These are phyloP conservation scores for Pedetes capensis DNA, from an alignment of 2,113 vertebrate species.

Conservation along the genomic window DNA sequence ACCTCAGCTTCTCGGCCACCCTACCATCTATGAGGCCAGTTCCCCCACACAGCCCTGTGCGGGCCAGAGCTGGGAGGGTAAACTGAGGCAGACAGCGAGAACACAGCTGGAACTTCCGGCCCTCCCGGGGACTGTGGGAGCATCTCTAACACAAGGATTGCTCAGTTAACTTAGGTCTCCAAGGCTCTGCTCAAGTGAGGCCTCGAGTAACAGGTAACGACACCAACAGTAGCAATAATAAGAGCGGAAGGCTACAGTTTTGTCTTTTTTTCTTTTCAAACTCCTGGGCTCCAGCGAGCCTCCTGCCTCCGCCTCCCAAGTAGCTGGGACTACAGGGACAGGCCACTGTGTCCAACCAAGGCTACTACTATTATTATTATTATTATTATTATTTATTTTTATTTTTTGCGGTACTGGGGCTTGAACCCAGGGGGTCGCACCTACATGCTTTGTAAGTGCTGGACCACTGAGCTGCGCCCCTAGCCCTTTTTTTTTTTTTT, in stretches of 20 bases:
- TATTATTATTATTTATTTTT: too few relatives aligned
- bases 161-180: not conserved
- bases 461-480: not conserved
- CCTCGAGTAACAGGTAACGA: too few relatives aligned
- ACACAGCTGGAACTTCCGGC: not conserved
- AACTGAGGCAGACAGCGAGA: not conserved
- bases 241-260: accelerated
- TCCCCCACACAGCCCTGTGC: not conserved
- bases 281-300: not conserved
- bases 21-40: not conserved
- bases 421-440: too few relatives aligned
- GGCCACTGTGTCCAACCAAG: not conserved
- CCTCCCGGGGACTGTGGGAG: not conserved
- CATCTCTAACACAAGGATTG: not conserved
- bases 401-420: too few relatives aligned
- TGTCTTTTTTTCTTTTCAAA: not conserved
- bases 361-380: too few relatives aligned
- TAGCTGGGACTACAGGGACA: too few relatives aligned
- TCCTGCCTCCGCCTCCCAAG: not conserved
- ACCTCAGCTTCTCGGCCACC: not conserved
- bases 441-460: too few relatives aligned
- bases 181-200: not conserved
- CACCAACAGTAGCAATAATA: accelerated
- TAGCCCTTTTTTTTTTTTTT: not conserved
- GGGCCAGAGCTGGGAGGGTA: not conserved